Evolutionary conservation across 2,888 invertebrate genomes (phyloP), one percentile per base, ranked within the genome.

Genomic region (Lordiphosa andalusiaca): DNA sequence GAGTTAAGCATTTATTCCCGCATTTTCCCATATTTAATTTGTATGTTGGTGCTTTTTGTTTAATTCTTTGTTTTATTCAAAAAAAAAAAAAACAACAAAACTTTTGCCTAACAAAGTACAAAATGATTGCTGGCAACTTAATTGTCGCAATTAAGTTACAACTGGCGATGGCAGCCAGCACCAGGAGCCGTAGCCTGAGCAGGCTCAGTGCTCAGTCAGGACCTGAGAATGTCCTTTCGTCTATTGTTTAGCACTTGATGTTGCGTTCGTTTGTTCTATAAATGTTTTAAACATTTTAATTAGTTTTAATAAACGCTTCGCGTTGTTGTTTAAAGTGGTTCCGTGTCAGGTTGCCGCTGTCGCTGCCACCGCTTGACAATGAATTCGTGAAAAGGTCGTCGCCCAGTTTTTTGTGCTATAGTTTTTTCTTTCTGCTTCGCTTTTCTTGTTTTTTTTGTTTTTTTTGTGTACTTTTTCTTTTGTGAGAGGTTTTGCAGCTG

Each of bases 201-300:
- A 44, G 42, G 25, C 30, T 25, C 25, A 25, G 25, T 25, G 25
- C 30, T 30, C 30, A 30, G 30, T 30, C 9, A 30, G 30, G 30
- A 49, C 51, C 55, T 42, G 39, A 42, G 30, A 42, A 55, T 63
- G 56, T 58, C 56, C 68, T 60, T 51, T 41, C 33, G 39, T 41
- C 54, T 59, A 56, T 62, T 71, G 74, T 57, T 59, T 67, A 57
- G 56, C 65, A 53, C 67, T 67, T 65, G 58, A 55, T 54, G 55
- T 64, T 48, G 38, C 56, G 38, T 50, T 53, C 81, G 81, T 76
- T 84, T 81, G 69, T 84, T 76, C 74, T 84, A 71, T 77, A 71
- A 84, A 78, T 78, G 82, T 81, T 84, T 78, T 73, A 84, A 78
- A 81, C 77, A 78, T 78, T 78, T 78, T 78, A 78, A 78, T 78